Percentiles rank a stretch among this genome's conserved stretches.
These are phyloP conservation scores for Cataglyphis cursor DNA, from an alignment of 2,888 invertebrate species.

Conservation along the genomic window DNA sequence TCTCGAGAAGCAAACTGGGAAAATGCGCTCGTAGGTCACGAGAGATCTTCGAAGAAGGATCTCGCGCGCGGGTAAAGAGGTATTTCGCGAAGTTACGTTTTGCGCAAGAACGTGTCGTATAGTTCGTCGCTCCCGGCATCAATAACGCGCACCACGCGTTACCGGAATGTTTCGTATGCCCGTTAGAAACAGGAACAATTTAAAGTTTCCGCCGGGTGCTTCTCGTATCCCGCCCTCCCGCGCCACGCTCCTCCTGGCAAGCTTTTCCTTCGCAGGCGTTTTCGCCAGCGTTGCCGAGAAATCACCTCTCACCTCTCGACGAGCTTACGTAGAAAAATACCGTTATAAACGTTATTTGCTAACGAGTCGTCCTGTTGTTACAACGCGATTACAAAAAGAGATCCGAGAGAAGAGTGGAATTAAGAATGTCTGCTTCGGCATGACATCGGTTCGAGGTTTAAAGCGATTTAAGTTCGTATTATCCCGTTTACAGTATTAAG, in stretches of 20 bases:
- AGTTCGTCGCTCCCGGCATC: conserved; percentile 45
- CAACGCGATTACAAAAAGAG: conserved; percentile 68
- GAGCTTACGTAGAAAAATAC: conserved; percentile 79
- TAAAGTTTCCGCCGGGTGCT: conserved; percentile 48
- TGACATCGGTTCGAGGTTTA: conserved; percentile 77
- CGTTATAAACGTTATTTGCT: conserved; percentile 81
- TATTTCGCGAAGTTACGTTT: conserved; percentile 52
- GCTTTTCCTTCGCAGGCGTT: conserved; percentile 27
- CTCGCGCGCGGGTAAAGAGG: conserved; percentile 27
- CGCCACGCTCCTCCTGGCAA: conserved; percentile 7
- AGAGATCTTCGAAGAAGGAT: conserved; percentile 15
- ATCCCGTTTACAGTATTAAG: conserved; percentile 81
- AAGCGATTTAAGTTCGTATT: conserved; percentile 84
- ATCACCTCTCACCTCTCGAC: conserved; percentile 61
- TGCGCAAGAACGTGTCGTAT: conserved; percentile 48
- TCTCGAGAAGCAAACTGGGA: background rate
- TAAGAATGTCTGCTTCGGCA: conserved; percentile 74
- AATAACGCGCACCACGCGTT: conserved; percentile 54
- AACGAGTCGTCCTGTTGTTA: conserved; percentile 79
- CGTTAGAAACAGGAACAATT: conserved; percentile 58
- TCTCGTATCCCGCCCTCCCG: conserved; percentile 46
- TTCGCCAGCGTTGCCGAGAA: conserved; percentile 13
- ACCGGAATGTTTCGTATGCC: conserved; percentile 52
- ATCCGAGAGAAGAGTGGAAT: conserved; percentile 72
- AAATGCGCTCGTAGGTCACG: background rate